These are phyloP conservation scores for Trinectes maculatus DNA, from an alignment of 2,113 vertebrate genomes.

Conservation along the genomic window DNA sequence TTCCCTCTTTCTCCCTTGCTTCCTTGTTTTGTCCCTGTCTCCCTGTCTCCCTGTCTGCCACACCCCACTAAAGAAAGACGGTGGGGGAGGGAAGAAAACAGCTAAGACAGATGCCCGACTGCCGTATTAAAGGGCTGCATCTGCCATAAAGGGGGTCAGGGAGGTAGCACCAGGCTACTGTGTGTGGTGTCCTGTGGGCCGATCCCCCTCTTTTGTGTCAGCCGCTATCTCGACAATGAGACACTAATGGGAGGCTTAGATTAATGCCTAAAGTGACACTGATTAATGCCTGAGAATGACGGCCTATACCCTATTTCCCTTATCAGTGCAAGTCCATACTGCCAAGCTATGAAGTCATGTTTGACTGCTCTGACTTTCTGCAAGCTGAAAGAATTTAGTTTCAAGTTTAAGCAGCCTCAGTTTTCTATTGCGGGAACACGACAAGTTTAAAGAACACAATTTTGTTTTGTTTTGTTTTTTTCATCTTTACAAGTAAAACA, in stretches of 20 bases:
- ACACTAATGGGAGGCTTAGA: slow-evolving; percentile 68
- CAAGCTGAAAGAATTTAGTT: not conserved
- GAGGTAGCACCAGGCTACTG: slow-evolving; percentile 56
- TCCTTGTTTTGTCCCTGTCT: slow-evolving; percentile 17
- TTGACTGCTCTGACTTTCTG: slow-evolving; percentile 33
- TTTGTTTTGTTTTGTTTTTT: not conserved
- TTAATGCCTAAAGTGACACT: slow-evolving; percentile 73
- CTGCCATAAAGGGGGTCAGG: slow-evolving; percentile 67
- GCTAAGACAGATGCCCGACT: slow-evolving; percentile 32
- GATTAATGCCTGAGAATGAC: slow-evolving; percentile 65
- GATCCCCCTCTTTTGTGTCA: slow-evolving; percentile 70
- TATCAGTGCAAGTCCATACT: slow-evolving; percentile 47
- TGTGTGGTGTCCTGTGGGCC: slow-evolving; percentile 54
- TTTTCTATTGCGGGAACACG: too few relatives aligned
- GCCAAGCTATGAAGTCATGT: slow-evolving; percentile 30
- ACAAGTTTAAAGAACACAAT: too few relatives aligned
- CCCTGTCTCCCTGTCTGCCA: slow-evolving; percentile 11
- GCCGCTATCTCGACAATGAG: slow-evolving; percentile 58
- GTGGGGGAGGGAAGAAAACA: slow-evolving; percentile 26
- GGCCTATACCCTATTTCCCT: slow-evolving; percentile 38
- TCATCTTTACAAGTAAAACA: too few relatives aligned
- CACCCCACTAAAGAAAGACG: slow-evolving; percentile 34
- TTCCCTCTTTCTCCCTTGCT: slow-evolving; percentile 22
- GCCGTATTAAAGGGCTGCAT: slow-evolving; percentile 50
- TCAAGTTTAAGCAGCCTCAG: not conserved